Conservation (phyloP, 2,113 vertebrate genomes). For the Nerophis ophidion region DNA sequence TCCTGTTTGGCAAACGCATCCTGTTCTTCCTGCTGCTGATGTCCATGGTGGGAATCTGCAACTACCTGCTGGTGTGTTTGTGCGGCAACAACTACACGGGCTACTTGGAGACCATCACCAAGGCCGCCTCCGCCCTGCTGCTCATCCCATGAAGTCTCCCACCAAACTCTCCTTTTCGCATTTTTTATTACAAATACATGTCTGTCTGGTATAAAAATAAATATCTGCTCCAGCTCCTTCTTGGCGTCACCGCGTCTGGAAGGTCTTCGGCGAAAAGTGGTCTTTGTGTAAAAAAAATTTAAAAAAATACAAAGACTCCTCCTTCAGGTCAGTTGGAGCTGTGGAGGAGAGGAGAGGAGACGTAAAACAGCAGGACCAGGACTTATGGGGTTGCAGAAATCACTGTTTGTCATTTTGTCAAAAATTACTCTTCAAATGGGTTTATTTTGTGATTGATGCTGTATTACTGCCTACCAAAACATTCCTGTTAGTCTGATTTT, state of each 20-base stretch:
- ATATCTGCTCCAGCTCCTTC: neutral
- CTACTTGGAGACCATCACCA: conserved; percentile 79
- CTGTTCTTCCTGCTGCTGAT: conserved; percentile 86
- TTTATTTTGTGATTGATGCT: too few relatives aligned
- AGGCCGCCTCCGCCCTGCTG: conserved; percentile 79
- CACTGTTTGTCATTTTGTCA: too few relatives aligned
- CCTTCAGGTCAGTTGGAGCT: conserved; percentile 34
- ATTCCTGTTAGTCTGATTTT: too few relatives aligned
- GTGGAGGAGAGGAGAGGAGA: neutral
- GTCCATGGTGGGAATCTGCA: conserved; percentile 84
- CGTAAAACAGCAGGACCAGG: neutral
- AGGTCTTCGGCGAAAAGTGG: too few relatives aligned
- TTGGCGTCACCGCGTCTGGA: neutral
- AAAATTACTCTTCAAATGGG: too few relatives aligned
- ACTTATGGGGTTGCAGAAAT: too few relatives aligned
- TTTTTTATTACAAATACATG: neutral
- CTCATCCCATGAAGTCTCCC: conserved; percentile 76
- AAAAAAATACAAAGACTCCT: neutral
- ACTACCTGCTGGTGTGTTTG: conserved; percentile 75
- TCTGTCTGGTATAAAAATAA: too few relatives aligned
- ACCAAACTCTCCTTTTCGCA: neutral
- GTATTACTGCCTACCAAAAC: too few relatives aligned
- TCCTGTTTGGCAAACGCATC: conserved; percentile 89
- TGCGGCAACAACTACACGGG: conserved; percentile 80
- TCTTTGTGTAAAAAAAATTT: too few relatives aligned